Evolutionary conservation across 2,797 vertebrate species (phyloP), one percentile per base, ranked within the genome.

Genomic region (Argentina silus): DNA sequence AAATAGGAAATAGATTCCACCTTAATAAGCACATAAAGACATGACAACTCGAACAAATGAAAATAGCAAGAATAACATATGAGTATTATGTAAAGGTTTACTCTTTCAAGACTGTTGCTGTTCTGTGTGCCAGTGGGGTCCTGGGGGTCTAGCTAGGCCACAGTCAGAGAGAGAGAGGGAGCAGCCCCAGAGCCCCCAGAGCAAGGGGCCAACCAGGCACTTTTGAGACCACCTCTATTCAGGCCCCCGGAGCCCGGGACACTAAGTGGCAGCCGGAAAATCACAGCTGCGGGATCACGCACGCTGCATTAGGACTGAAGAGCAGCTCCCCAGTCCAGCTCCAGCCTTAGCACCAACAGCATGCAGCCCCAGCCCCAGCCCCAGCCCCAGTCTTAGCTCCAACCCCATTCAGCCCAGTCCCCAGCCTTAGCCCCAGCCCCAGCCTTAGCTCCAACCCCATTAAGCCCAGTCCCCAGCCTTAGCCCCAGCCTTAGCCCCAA

Each of bases 211-310:
- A 36, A 36, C 85, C 84, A 73, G 66, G 82, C 74, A 87, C 86
- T 82, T 81, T 84, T 82, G 70, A 89, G 91, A 91, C 88, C 90
- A 92, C 91, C 89, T 91, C 86, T 85, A 88, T 91, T 92, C 88
- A 90, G 74, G 75, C 79, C 73, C 81, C 75, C 15, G 57, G 78
- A 85, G 78, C 79, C 79, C 76, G 82, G 83, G 83, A 83, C 81
- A 81, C 74, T 90, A 92, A 93, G 88, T 92, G 91, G 90, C 91
- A 93, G 86, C 89, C 82, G 87, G 86, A 93, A 93, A 93, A 92
- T 93, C 87, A 85, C 86, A 90, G 86, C 89, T 90, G 88, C 79
- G 86, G 85, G 89, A 90, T 89, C 84, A 86, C 87, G 86, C 87
- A 88, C 4, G 74, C 74, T 82, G 80, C 79, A 87, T 90, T 87